Evolutionary conservation across 1,140 invertebrate species (phyloP).

Genomic region (Manduca sexta): DNA sequence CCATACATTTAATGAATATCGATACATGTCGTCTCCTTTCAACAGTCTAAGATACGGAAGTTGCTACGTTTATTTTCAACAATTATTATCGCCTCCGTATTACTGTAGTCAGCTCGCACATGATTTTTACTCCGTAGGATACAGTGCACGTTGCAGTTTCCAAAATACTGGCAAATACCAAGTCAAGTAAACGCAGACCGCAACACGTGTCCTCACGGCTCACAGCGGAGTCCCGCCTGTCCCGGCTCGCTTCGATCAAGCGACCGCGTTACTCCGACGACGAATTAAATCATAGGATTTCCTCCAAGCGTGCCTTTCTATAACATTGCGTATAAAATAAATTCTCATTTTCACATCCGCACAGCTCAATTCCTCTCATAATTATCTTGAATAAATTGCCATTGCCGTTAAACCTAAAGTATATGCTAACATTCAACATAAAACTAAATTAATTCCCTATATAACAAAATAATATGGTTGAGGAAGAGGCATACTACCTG

Average conservation of each 20-base stretch:
- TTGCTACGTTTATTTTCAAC: too few species aligned
- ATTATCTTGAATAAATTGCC: slow-evolving; percentile 20
- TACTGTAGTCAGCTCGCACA: too few species aligned
- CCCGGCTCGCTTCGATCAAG: slow-evolving; percentile 31
- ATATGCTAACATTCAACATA: slow-evolving; percentile 31
- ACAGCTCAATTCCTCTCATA: slow-evolving; percentile 17
- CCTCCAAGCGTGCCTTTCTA: slow-evolving; percentile 67
- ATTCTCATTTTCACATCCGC: slow-evolving; percentile 37
- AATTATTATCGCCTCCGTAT: too few species aligned
- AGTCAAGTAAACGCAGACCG: background rate
- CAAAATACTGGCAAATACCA: too few species aligned
- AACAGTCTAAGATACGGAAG: too few species aligned
- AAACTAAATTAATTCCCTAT: slow-evolving; percentile 33
- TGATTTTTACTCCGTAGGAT: too few species aligned
- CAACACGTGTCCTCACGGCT: slow-evolving; percentile 15
- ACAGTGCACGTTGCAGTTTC: too few species aligned
- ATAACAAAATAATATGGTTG: slow-evolving; percentile 23
- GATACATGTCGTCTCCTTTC: too few species aligned
- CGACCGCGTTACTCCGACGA: slow-evolving; percentile 55
- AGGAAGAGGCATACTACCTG: slow-evolving; percentile 27
- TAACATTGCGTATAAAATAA: slow-evolving; percentile 70
- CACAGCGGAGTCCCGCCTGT: slow-evolving; percentile 32
- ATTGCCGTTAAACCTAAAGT: slow-evolving; percentile 36
- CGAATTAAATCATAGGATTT: slow-evolving; percentile 65
- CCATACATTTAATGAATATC: too few species aligned